Evolutionary conservation across 2,113 vertebrate genomes (phyloP).

Genomic region (Oxyruncus cristatus): DNA sequence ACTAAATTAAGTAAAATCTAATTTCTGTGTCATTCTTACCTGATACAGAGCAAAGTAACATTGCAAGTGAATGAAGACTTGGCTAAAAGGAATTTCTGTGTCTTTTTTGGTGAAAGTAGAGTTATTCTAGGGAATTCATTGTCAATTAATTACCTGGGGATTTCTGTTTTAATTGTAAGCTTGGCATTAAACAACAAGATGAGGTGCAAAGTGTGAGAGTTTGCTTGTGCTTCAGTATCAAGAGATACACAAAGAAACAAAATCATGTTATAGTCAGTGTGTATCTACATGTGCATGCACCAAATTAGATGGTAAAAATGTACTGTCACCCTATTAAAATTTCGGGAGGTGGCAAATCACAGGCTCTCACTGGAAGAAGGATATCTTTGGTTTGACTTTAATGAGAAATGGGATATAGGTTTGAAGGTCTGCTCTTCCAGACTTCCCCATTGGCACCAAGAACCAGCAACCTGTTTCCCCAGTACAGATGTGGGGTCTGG

Average conservation of each 20-base stretch:
- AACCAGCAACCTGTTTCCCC: neutral
- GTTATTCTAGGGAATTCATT: neutral
- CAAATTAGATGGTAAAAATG: neutral
- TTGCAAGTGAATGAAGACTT: neutral
- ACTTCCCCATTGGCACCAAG: neutral
- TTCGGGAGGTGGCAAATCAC: neutral
- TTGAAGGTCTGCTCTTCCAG: neutral
- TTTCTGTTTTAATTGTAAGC: neutral
- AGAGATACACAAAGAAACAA: neutral
- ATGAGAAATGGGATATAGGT: neutral
- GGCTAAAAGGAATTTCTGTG: neutral
- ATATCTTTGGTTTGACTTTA: neutral
- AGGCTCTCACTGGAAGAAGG: neutral
- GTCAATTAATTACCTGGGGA: neutral
- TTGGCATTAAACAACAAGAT: neutral
- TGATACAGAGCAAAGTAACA: neutral
- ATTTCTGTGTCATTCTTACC: neutral
- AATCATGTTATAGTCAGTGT: neutral
- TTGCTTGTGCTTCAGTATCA: neutral
- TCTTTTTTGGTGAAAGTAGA: neutral
- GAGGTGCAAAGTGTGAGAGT: neutral
- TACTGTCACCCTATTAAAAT: neutral
- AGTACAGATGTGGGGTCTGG: neutral
- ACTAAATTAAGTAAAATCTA: neutral
- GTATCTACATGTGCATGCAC: neutral